Conservation (phyloP, 1,140 invertebrate genomes). For the Megathymus violae region DNA sequence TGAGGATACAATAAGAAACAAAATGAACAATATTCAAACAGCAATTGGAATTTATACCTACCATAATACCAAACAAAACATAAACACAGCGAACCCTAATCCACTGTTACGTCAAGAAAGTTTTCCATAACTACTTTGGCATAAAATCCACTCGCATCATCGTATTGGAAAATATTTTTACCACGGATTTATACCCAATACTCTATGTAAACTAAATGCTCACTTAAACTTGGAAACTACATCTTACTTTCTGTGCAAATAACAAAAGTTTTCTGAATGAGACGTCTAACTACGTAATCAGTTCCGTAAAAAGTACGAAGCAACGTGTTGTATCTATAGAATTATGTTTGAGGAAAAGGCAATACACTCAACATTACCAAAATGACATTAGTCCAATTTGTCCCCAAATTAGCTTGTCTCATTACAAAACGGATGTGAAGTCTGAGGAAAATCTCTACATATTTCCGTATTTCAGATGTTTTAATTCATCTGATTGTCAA, state of each 20-base stretch:
- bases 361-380: neutral
- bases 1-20: neutral
- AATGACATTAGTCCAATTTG: neutral
- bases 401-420: neutral
- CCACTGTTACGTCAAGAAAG: neutral
- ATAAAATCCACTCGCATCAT: neutral
- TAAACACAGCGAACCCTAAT: too few relatives aligned
- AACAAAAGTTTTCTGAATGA: conserved; percentile 26
- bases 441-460: neutral
- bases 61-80: too few relatives aligned
- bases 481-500: too few relatives aligned
- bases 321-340: neutral
- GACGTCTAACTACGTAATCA: conserved; percentile 15
- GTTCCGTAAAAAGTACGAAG: neutral
- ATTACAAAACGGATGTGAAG: neutral
- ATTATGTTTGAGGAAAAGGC: too few relatives aligned
- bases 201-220: conserved; percentile 9
- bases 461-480: too few relatives aligned
- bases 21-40: neutral
- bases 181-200: neutral
- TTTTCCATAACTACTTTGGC: too few relatives aligned
- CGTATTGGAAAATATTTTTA: neutral
- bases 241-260: conserved; percentile 23
- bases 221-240: conserved; percentile 16
- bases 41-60: neutral